Base-by-base conservation (phyloP, 2,888 invertebrate genomes). In the Odiellus spinosus region DNA sequence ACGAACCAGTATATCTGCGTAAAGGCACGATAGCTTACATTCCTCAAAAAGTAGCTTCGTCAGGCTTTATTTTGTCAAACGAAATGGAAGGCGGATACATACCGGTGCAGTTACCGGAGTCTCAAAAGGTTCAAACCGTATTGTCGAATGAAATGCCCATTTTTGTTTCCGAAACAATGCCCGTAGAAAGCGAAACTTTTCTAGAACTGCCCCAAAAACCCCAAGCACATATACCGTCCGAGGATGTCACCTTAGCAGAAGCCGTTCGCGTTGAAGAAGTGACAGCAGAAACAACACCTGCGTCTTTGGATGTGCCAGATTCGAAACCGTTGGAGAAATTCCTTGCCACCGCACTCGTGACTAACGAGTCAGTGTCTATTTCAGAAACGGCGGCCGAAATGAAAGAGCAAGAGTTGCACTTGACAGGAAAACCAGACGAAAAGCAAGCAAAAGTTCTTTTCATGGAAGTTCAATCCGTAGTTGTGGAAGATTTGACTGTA, bases 311-410 rank as follows among this genome's bases (percentile, higher is more conserved):
- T 19, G 14, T 47, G 19, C 12, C 33, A 17, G 40, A 41, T 5
- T 20, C 45, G 15, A 42, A 36, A 14, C 39, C 39, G 39, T 33
- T 52, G 35, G 42, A 52, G 43, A 35, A 21, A 12, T 14, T 44
- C 35, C 41, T 46, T 14, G 48, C 50, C 15, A 17, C 49, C 26
- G 41, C 42, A 39, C 42, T 55, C 17, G 43, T 48, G 26, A 44
- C 52, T 51, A 49, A 55, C 35, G 48, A 52, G 49, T 45, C 56
- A 47, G 47, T 57, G 44, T 49, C 49, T 44, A 43, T 56, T 48
- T 52, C 53, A 44, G 54, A 56, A 54, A 53, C 50, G 11, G 44
- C 53, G 12, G 50, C 52, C 35, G 54, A 55, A 36, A 43, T 51
- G 8, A 55, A 50, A 21, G 56, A 55, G 48, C 49, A 48, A 40